Conservation (phyloP, 2,113 vertebrate species). For the Stomatorhinus ivindoensis region DNA sequence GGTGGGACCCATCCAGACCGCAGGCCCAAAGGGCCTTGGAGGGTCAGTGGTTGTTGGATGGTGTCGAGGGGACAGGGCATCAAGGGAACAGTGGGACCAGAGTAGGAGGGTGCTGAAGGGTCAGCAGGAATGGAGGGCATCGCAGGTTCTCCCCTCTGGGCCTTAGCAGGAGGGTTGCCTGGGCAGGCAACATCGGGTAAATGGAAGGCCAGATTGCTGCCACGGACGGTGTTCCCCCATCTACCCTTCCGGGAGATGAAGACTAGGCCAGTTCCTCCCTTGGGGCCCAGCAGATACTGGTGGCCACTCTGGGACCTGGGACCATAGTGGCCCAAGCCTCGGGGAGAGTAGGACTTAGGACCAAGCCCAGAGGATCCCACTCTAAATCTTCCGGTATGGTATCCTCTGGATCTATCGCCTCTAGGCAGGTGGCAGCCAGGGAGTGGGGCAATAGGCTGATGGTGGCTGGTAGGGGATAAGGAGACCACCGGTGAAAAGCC, state of each 20-base stretch:
- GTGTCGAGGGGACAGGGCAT: not conserved
- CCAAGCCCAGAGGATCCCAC: not conserved
- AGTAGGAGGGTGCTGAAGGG: not conserved
- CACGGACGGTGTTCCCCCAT: too few species aligned
- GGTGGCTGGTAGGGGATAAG: not conserved
- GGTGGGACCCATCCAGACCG: not conserved
- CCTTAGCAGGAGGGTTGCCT: not conserved
- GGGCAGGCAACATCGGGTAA: not conserved
- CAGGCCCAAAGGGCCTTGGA: not conserved
- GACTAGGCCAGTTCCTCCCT: not conserved
- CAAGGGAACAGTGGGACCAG: not conserved
- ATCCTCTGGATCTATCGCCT: not conserved
- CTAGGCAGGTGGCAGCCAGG: not conserved
- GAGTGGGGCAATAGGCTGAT: not conserved
- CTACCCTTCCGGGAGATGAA: not conserved
- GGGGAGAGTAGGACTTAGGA: not conserved
- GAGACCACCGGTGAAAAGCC: not conserved
- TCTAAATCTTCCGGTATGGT: not conserved
- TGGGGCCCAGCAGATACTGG: not conserved
- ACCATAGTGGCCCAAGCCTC: not conserved
- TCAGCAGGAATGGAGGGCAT: not conserved
- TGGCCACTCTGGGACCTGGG: not conserved
- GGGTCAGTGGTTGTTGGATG: not conserved
- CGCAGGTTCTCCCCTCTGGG: not conserved
- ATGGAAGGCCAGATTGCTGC: too few species aligned